Percentiles rank a stretch among this genome's conserved stretches.
phyloP scores from a whole-genome alignment of 1,140 invertebrate genomes.

The Drosophila kepulauana region DNA sequence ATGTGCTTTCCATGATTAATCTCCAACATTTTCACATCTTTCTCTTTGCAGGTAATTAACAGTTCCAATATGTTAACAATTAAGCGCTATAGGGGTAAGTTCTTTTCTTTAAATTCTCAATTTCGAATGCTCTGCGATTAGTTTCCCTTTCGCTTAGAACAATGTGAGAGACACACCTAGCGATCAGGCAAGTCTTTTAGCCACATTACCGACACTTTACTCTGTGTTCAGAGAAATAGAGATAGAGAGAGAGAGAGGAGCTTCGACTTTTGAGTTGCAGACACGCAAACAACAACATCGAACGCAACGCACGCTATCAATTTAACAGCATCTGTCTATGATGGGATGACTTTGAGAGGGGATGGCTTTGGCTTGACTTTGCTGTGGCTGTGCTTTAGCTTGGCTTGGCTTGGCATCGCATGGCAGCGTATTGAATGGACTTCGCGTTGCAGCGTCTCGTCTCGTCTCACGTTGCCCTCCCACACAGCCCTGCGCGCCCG shows the following conservation, averaged over 20 bases:
- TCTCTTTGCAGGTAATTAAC: constrained; percentile 72
- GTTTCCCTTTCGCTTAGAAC: constrained; percentile 53
- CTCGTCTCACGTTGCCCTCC: constrained; percentile 35
- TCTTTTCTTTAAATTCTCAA: background rate
- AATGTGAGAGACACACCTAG: constrained; percentile 54
- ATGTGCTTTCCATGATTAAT: background rate
- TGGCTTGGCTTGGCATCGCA: background rate
- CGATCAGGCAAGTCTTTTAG: constrained; percentile 28
- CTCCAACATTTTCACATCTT: background rate
- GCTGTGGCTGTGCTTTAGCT: background rate
- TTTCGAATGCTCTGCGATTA: constrained; percentile 20
- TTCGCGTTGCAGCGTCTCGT: constrained; percentile 10
- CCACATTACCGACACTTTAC: constrained; percentile 49
- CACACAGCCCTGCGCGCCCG: constrained; percentile 44
- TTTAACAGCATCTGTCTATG: constrained; percentile 82
- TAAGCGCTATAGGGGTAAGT: constrained; percentile 73
- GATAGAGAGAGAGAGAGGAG: background rate
- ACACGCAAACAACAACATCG: constrained; percentile 58
- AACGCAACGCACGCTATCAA: constrained; percentile 69
- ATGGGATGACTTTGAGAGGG: constrained; percentile 50
- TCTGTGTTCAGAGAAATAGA: background rate
- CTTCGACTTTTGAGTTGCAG: constrained; percentile 28
- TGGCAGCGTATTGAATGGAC: constrained; percentile 17
- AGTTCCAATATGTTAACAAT: constrained; percentile 57
- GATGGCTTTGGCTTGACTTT: background rate